Evolutionary conservation across 37 sponge, comb jelly and placozoan species (phyloP), one percentile per base, ranked within the genome.

Genomic region (Petrosia ficiformis): DNA sequence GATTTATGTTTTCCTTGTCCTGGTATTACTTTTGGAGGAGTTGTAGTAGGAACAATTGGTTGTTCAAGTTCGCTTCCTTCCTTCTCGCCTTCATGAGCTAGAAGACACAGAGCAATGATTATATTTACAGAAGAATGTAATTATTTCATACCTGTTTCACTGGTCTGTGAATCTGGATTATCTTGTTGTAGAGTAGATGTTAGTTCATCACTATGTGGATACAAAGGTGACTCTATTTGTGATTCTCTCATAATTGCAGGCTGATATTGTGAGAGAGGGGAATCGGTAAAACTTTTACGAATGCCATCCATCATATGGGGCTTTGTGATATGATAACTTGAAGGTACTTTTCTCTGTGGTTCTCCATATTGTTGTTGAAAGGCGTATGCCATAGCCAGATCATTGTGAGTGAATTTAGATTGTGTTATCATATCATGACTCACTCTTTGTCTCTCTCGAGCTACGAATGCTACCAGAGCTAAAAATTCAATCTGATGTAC

Each of bases 401-500:
- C 90, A 4, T 56, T 43, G 21, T 60, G 67, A 0, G 90, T 83
- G 73, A 89, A 89, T 34, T 75, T 59, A 0, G 79, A 19, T 28
- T 42, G 28, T 6, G 73, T 2, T 25, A 28, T 28, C 1, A 73
- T 22, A 0, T 42, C 29, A 0, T 30, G 22, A 3, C 24, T 35
- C 10, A 84, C 8, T 8, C 81, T 33, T 32, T 80, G 71, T 14
- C 68, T 70, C 72, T 92, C 93, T 10, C 93, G 67, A 0, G 88
- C 84, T 4, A 84, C 52, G 65, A 87, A 92, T 1, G 93, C 87
- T 6, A 92, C 39, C 0, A 87, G 77, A 32, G 81, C 56, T 2
- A 92, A 77, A 42, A 80, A 92, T 67, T 92, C 93, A 28, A 92
- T 79, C 41, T 87, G 87, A 52, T 92, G 93, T 11, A 92, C 88